Percentiles rank a stretch among this genome's conserved stretches.
These are phyloP conservation scores for Dolichallabes microphthalmus DNA, from an alignment of 2,113 vertebrate species.

Conservation along the genomic window DNA sequence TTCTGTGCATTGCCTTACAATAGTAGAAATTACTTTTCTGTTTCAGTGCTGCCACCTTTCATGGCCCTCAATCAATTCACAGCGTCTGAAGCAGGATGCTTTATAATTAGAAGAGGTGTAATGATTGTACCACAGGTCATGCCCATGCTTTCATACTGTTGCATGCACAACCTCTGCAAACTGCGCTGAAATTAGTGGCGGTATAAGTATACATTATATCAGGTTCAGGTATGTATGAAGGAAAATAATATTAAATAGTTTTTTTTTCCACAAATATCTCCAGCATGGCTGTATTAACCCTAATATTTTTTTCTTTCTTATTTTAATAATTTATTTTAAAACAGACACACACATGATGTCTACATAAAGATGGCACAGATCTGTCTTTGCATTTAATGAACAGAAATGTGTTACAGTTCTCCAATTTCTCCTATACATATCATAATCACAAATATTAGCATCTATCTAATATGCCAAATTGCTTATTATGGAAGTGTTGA, in stretches of 20 bases:
- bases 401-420: neutral
- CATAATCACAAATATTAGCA: neutral
- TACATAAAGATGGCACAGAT: neutral
- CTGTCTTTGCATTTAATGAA: neutral
- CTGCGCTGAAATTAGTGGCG: neutral
- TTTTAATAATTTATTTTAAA: no score
- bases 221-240: neutral
- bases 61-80: neutral
- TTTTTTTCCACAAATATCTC: neutral
- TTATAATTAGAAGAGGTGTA: neutral
- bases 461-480: neutral
- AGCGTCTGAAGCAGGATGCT: neutral
- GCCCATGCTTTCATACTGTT: neutral
- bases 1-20: neutral
- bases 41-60: neutral
- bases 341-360: neutral
- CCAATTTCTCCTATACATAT: neutral
- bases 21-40: neutral
- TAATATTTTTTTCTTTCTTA: neutral
- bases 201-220: neutral
- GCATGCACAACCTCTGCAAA: neutral
- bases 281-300: neutral
- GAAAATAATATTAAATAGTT: neutral
- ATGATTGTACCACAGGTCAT: neutral
- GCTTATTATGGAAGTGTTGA: neutral